Base-by-base conservation (phyloP, 2,113 vertebrate species). In the Axis porcinus region DNA sequence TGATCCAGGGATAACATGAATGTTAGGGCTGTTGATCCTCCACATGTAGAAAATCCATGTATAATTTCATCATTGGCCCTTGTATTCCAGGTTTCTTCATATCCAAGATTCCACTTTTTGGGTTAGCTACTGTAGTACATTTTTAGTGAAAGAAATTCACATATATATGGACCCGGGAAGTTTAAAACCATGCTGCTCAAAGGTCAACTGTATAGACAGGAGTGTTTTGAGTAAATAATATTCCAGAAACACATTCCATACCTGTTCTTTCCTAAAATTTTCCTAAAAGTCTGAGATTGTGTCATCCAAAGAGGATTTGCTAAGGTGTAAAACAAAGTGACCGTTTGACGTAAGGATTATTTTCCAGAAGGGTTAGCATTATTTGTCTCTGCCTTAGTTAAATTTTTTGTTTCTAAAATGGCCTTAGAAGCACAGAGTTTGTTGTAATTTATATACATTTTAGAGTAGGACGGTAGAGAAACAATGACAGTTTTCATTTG, bases 401-500 rank as follows among this genome's bases (percentile, higher is more conserved):
- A 1, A 47, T 89, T 79, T 79, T 52, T 52, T 89, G 19, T 91
- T 91, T 36, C 55, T 50, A 79, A 81, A 76, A 4, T 27, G 27
- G 27, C 15, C 45, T 81, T 50, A 90, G n/a, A 83, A 87, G 43
- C 7, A 70, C 25, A 3, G 1, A 9, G 78, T 96, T 89, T 64
- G 27, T 55, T 58, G 25, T 12, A 4, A 50, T 87, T 92, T 76
- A 70, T 78, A 86, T 86, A 50, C 47, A 82, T 84, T 86, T 88
- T 36, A 86, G n/a, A 91, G n/a, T 62, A 60, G 36, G 50, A 28
- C 7, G 62, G n/a, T 19, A 25, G 62, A 86, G n/a, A 89, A 94
- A 89, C 43, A 64, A 64, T 94, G 91, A 45, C 60, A 74, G 27
- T 91, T 96, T 94, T 94, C 55, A 91, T 81, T 25, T 89, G 57